Conservation (phyloP, 2,797 vertebrate species). For the Adelosebastes latens region DNA sequence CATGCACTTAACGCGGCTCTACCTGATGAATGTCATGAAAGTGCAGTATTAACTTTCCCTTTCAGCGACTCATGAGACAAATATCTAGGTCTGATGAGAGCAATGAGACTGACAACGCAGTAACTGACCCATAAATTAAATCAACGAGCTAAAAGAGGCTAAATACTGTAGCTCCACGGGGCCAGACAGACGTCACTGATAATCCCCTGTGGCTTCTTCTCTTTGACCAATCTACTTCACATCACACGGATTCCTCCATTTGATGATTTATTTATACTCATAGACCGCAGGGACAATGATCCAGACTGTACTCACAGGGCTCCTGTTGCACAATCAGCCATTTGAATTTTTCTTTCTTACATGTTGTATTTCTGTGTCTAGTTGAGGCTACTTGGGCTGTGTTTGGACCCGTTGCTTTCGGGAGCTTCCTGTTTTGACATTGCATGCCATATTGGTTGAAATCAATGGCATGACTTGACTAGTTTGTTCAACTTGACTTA, state of each 20-base stretch:
- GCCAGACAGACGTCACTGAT: not conserved
- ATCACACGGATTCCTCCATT: not conserved
- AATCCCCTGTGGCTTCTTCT: not conserved
- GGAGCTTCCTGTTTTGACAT: not conserved
- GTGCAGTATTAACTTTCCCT: not conserved
- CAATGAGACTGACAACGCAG: not conserved
- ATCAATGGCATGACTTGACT: not conserved
- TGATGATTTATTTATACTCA: not conserved
- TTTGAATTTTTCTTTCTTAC: not conserved
- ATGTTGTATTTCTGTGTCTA: not conserved
- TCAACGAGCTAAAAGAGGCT: too few species aligned
- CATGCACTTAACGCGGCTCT: not conserved
- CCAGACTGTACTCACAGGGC: not conserved
- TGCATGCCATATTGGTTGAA: accelerated
- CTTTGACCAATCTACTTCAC: not conserved
- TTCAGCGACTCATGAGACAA: not conserved
- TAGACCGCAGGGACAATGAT: not conserved
- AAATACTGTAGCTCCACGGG: too few species aligned
- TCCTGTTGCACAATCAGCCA: not conserved
- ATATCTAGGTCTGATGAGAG: not conserved
- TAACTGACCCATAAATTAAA: not conserved
- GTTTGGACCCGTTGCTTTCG: not conserved
- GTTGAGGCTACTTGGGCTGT: not conserved
- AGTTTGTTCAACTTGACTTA: not conserved
- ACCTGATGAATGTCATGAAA: too few species aligned